Base-by-base conservation (phyloP, 2,888 invertebrate species). In the Ectemnius lituratus region DNA sequence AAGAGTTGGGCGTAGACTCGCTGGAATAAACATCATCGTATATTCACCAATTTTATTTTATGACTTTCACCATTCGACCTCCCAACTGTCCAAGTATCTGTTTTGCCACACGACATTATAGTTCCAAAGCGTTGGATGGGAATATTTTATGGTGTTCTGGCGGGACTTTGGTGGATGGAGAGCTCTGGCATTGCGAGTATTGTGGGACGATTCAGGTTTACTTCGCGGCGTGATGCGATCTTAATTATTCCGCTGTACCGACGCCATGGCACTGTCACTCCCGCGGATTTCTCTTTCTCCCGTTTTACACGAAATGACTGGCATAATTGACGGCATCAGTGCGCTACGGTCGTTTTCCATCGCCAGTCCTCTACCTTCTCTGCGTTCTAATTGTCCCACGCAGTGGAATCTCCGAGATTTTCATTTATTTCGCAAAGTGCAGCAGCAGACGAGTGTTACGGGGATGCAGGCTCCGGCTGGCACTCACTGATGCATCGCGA, bases 321-420 rank as follows among this genome's bases (percentile, higher is more conserved):
- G 76, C 80, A 75, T 87, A 86, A 87, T 87, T 87, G 85, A 85
- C 84, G 23, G 82, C 80, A 87, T 87, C 85, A 86, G 81, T 74
- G 83, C 75, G 67, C 63, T 69, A 71, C 72, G 66, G 81, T 77
- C 70, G 71, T 80, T 78, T 72, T 73, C 64, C 59, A 76, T 66
- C 69, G 27, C 52, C 13, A 6, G n/a, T 16, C n/a, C 52, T 58
- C 16, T 62, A 46, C 56, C 58, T 64, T 52, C 45, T 46, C 49
- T 14, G 37, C 37, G 46, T 45, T 62, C 62, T 56, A 72, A 76
- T 74, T 68, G 69, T 61, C 80, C 75, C 78, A 75, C 75, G 16
- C 67, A 71, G 20, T 61, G 73, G 63, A 71, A 73, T 71, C 65
- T n/a, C 63, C 57, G 62, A 65, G 70, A 70, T 64, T 67, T 69